phyloP scores from a whole-genome alignment of 1,140 invertebrate species.

The Zaprionus camerounensis region DNA sequence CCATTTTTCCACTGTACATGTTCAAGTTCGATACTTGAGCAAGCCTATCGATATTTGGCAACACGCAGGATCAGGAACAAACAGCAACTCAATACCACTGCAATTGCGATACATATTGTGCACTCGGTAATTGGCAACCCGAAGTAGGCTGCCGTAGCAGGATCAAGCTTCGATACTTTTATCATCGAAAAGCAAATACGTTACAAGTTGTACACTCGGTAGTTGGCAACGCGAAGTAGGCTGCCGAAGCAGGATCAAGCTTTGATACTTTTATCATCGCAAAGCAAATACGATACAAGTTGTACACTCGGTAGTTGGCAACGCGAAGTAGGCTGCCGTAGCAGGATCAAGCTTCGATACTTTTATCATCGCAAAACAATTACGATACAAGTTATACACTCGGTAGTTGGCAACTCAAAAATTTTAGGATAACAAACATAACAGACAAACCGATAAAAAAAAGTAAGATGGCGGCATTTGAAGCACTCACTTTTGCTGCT shows the following conservation, averaged over 20 bases:
- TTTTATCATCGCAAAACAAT: too few species aligned
- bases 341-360: background rate
- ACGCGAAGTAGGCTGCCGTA: background rate
- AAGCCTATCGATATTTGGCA: slow-evolving; percentile 1
- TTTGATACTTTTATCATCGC: too few species aligned
- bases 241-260: background rate
- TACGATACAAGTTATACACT: background rate
- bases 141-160: background rate
- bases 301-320: background rate
- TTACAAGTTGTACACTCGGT: background rate
- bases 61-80: background rate
- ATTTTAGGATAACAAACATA: background rate
- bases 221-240: slow-evolving; percentile 1
- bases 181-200: background rate
- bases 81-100: background rate
- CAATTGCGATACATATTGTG: background rate
- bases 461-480: slow-evolving; percentile 11
- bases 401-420: background rate
- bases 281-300: too few species aligned
- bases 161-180: background rate
- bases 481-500: slow-evolving; percentile 33
- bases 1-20: slow-evolving; percentile 46
- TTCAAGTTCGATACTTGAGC: background rate
- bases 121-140: background rate
- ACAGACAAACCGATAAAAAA: slow-evolving; percentile 2